phyloP scores from a whole-genome alignment of 1,140 invertebrate genomes.

The Drosophila takahashii region DNA sequence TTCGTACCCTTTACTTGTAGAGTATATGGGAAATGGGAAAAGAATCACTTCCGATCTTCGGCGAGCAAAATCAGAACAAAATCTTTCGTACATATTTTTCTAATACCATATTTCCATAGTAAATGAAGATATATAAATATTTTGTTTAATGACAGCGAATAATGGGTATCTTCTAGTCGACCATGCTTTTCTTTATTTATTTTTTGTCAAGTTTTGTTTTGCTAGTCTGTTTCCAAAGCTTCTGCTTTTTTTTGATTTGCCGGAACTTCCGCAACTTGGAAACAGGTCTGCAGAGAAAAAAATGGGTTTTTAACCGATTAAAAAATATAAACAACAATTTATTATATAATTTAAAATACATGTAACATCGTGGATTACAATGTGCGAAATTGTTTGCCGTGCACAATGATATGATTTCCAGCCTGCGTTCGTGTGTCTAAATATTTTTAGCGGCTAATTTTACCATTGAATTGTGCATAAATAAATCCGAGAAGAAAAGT shows the following conservation, averaged over 20 bases:
- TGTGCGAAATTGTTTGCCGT: background rate
- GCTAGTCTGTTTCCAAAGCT: conserved; percentile 14
- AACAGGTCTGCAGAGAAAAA: conserved; percentile 2
- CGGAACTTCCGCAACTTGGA: conserved; percentile 27
- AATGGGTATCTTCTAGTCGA: background rate
- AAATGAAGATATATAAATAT: background rate
- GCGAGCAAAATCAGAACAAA: too few relatives aligned
- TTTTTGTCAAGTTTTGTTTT: conserved; percentile 24
- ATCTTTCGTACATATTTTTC: too few relatives aligned
- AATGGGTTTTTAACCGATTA: background rate
- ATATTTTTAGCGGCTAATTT: conserved; percentile 63
- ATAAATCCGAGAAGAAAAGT: conserved; percentile 42
- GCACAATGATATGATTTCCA: background rate
- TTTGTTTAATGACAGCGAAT: background rate
- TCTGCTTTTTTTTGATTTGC: conserved; percentile 2
- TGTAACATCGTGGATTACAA: background rate
- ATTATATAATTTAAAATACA: background rate
- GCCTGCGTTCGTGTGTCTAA: conserved; percentile 24
- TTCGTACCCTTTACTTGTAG: too few relatives aligned
- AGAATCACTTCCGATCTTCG: background rate
- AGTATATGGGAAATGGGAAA: background rate
- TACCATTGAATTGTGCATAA: conserved; percentile 67
- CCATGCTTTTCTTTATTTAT: background rate
- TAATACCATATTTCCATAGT: too few relatives aligned
- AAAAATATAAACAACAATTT: too few relatives aligned